phyloP scores from a whole-genome alignment of 2,888 invertebrate species.

The Ophion ellenae region DNA sequence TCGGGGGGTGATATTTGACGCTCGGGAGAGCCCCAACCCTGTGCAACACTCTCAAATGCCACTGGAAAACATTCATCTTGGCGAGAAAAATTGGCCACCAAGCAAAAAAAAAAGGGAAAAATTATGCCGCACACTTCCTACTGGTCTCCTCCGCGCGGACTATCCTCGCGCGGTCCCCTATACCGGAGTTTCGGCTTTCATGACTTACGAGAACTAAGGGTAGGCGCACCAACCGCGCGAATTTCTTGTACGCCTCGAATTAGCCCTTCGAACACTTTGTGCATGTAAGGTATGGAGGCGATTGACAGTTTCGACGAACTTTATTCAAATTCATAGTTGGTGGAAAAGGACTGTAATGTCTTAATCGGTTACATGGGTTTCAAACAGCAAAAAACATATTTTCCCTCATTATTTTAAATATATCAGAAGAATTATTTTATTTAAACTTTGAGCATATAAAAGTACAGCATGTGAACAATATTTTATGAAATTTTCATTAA shows the following conservation, averaged over 20 bases:
- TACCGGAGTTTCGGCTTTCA: slow-evolving; percentile 34
- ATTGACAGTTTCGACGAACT: too few relatives aligned
- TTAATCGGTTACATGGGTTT: too few relatives aligned
- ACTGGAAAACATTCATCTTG: slow-evolving; percentile 55
- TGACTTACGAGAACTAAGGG: slow-evolving; percentile 41
- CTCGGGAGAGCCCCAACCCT: slow-evolving; percentile 9
- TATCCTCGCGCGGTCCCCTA: neutral
- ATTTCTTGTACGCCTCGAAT: neutral
- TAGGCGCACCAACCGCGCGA: slow-evolving; percentile 2
- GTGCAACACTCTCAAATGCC: slow-evolving; percentile 24
- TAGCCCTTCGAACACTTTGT: neutral
- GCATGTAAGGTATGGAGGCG: too few relatives aligned
- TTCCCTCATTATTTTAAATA: too few relatives aligned
- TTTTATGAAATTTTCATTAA: too few relatives aligned
- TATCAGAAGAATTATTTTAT: too few relatives aligned
- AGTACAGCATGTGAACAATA: too few relatives aligned
- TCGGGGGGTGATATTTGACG: slow-evolving; percentile 6
- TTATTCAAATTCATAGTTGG: too few relatives aligned
- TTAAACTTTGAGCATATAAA: too few relatives aligned
- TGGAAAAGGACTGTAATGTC: too few relatives aligned
- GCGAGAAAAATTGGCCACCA: slow-evolving; percentile 62
- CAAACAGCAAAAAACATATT: too few relatives aligned
- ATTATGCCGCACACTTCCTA: slow-evolving; percentile 34
- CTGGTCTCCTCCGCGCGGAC: neutral
- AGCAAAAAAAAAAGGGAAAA: slow-evolving; percentile 34